Evolutionary conservation across 2,888 invertebrate genomes (phyloP), one percentile per base, ranked within the genome.

Genomic region (Caenorhabditis imperialis): DNA sequence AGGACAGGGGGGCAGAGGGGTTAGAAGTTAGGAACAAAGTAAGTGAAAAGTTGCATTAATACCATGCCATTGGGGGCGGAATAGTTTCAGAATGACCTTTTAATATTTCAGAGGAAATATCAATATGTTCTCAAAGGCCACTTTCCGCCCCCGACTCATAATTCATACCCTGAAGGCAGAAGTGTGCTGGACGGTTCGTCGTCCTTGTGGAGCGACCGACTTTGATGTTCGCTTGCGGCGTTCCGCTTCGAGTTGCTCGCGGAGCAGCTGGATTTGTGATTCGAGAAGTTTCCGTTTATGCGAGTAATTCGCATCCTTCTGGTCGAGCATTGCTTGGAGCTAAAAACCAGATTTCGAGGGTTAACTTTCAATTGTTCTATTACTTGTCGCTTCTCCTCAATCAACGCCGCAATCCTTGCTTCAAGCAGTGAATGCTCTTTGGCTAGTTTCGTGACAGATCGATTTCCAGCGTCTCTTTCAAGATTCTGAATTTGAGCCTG

Each of bases 341-440:
- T 83, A 63, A 33, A 79, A 77, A 37, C 12, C n/a, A 30, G 5
- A 14, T 16, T 10, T 40, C n/a, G n/a, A n/a, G n/a, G 5, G 40
- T 16, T 8, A 14, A 40, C 40, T 18, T 16, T 40, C 18, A 18
- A 10, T 16, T 40, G 5, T 40, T 22, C 25, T 23, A 3, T 37
- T 20, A 84, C 83, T 76, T 84, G 83, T 72, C 81, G 35, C 50
- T 83, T 84, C 48, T 84, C 84, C 33, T 83, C 78, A 20, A 77
- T 76, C 22, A 83, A 47, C 18, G 77, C 74, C 1, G 61, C 63
- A 14, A 83, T 65, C 38, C 77, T 65, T 0, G 76, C 69, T 45
- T 84, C 83, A 0, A 84, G 18, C 35, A 77, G 57, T 12, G 69
- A 62, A 22, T 81, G 79, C 40, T 83, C 81, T 35, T 83, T 84